A percentile compares a stretch with the other conserved stretches of the same genome.
phyloP scores from a whole-genome alignment of 2,113 vertebrate species.

The Sclerurus mexicanus region DNA sequence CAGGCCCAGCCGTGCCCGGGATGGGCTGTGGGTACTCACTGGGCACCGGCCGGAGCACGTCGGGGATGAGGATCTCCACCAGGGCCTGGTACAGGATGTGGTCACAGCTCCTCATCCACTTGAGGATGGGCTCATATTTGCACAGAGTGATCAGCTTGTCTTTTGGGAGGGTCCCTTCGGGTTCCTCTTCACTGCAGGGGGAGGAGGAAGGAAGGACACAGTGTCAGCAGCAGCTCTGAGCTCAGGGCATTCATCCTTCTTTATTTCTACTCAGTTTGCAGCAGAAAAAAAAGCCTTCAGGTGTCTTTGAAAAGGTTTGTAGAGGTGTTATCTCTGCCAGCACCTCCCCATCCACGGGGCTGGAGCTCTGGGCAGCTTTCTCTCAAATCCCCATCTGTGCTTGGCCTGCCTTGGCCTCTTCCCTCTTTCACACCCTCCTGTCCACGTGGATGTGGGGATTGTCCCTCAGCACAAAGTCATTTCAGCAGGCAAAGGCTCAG shows the following conservation, averaged over 20 bases:
- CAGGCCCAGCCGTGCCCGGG: accelerated
- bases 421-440: neutral
- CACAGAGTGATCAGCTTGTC: conserved; percentile 91
- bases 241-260: neutral
- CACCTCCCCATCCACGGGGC: neutral
- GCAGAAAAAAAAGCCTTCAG: neutral
- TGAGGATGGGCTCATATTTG: conserved; percentile 87
- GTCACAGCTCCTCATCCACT: conserved; percentile 97
- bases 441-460: neutral
- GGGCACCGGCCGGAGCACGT: conserved; percentile 94
- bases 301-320: neutral
- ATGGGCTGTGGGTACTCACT: conserved; percentile 76
- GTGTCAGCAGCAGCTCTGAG: neutral
- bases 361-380: neutral
- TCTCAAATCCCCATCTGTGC: neutral
- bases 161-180: conserved; percentile 79
- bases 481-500: neutral
- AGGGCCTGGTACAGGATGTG: conserved; percentile 97
- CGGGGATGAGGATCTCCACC: conserved; percentile 96
- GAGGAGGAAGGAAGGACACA: neutral
- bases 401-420: neutral
- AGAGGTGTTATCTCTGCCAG: neutral
- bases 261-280: neutral
- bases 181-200: conserved; percentile 79
- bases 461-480: neutral